Percentiles rank a stretch among this genome's conserved stretches.
These are phyloP conservation scores for Otocyon megalotis DNA, from an alignment of 2,113 vertebrate species.

Conservation along the genomic window DNA sequence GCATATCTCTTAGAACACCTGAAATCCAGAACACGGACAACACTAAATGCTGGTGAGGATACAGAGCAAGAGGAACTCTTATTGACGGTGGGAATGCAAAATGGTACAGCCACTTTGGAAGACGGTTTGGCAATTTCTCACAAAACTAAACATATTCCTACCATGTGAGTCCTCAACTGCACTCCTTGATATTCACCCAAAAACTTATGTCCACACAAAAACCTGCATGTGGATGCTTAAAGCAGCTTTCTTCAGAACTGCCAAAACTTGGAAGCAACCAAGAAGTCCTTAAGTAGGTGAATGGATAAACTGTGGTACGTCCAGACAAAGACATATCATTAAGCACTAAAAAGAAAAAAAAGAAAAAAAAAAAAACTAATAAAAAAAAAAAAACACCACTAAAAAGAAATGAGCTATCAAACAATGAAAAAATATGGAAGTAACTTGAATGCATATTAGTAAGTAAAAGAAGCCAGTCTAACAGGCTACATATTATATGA, in stretches of 20 bases:
- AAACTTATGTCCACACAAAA: background rate
- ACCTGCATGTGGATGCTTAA: background rate
- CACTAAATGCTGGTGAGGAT: background rate
- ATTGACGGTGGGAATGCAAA: background rate
- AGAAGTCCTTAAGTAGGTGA: background rate
- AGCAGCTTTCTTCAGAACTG: background rate
- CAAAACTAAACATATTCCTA: background rate
- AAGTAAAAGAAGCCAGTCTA: background rate
- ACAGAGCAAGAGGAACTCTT: background rate
- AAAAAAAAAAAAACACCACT: no score
- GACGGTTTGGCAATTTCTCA: background rate
- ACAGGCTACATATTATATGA: background rate
- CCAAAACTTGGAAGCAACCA: background rate
- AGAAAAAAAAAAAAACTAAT: no score
- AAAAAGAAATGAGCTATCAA: background rate
- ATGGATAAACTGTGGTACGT: background rate
- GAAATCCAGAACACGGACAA: background rate
- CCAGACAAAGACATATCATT: background rate
- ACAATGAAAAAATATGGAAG: background rate
- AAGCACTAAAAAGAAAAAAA: background rate
- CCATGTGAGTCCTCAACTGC: background rate
- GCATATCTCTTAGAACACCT: background rate
- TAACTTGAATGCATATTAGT: background rate
- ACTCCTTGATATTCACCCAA: background rate
- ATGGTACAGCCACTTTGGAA: background rate